phyloP scores from a whole-genome alignment of 2,113 vertebrate genomes.

The Eclectus roratus region DNA sequence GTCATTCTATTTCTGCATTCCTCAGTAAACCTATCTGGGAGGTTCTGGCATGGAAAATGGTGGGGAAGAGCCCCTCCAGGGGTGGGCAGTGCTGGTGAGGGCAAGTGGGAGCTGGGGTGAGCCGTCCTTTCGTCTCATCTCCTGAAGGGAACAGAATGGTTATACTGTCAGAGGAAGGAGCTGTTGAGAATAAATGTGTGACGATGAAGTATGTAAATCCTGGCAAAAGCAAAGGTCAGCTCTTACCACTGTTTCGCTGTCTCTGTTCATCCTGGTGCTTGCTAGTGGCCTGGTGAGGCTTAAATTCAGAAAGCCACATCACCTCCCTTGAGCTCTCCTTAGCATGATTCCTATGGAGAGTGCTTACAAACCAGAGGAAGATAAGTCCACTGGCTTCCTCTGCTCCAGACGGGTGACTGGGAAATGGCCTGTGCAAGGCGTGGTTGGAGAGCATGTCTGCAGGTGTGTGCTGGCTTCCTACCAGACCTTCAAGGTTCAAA shows the following conservation, averaged over 20 bases:
- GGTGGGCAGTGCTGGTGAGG: not conserved
- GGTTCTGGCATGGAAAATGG: not conserved
- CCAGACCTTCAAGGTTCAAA: not conserved
- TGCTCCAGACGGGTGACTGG: no score
- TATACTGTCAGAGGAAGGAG: not conserved
- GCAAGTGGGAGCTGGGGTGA: not conserved
- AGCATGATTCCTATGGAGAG: not conserved
- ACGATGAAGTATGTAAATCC: not conserved
- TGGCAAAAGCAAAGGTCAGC: not conserved
- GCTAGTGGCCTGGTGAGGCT: not conserved
- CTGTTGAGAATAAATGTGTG: no score
- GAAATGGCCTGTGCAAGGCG: not conserved
- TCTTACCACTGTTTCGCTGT: not conserved
- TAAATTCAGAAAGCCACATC: not conserved
- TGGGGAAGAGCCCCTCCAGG: not conserved
- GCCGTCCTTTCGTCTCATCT: fast-evolving
- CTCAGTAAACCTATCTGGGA: not conserved
- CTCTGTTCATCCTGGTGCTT: fast-evolving
- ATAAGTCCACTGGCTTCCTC: not conserved
- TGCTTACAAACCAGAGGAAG: not conserved
- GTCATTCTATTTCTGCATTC: not conserved
- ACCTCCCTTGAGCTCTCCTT: not conserved
- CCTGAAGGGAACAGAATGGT: not conserved
- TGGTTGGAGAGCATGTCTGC: not conserved
- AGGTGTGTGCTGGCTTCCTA: not conserved